These are phyloP conservation scores for Hippocampus mohnikei DNA, from an alignment of 2,113 vertebrate species.

Conservation along the genomic window DNA sequence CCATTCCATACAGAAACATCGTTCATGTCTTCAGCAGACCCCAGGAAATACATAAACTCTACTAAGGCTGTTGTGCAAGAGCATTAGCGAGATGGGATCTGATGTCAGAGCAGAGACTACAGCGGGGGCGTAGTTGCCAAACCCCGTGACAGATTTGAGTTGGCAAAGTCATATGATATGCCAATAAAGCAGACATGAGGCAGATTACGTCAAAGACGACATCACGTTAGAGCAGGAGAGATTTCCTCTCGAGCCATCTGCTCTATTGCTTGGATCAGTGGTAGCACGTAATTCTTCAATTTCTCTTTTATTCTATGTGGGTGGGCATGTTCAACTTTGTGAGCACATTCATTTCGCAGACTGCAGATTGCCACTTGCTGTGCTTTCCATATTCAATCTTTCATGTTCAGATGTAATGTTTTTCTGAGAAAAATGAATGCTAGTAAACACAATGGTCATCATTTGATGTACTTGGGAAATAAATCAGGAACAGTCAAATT, in stretches of 20 bases:
- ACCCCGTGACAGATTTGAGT: constrained; percentile 49
- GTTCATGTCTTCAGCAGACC: constrained; percentile 43
- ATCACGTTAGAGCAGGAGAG: constrained; percentile 36
- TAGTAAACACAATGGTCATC: background rate
- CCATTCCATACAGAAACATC: constrained; percentile 48
- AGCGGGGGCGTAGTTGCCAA: constrained; percentile 44
- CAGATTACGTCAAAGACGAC: constrained; percentile 49
- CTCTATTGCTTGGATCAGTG: constrained; percentile 32
- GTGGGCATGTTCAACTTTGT: background rate
- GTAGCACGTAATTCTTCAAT: constrained; percentile 27
- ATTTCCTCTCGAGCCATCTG: constrained; percentile 46
- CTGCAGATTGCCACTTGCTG: too few species aligned
- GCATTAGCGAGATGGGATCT: constrained; percentile 68
- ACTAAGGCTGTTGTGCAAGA: constrained; percentile 72
- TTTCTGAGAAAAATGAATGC: background rate
- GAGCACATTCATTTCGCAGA: background rate
- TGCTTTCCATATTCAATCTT: too few species aligned
- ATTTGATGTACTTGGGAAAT: too few species aligned
- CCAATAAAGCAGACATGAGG: constrained; percentile 63
- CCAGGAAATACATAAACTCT: constrained; percentile 42
- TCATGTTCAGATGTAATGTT: too few species aligned
- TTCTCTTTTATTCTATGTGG: constrained; percentile 11
- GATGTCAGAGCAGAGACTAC: constrained; percentile 31
- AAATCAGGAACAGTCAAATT: too few species aligned
- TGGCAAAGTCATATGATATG: constrained; percentile 57